Evolutionary conservation across 2,797 vertebrate genomes (phyloP), one percentile per base, ranked within the genome.

Genomic region (Babyrousa celebensis): DNA sequence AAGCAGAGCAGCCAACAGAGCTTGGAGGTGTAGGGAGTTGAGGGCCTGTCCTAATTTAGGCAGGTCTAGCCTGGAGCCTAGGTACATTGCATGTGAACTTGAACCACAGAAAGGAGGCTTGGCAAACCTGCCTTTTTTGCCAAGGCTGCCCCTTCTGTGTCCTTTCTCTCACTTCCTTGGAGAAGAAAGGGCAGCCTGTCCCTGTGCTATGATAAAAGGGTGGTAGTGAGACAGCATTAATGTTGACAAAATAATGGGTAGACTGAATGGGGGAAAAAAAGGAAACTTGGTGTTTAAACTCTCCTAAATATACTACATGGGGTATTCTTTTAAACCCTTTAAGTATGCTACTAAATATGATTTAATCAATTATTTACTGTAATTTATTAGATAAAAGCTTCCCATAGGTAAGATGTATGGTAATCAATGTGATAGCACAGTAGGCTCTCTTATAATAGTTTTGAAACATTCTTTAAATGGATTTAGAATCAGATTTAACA

Each of bases 21-120:
- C 7, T 5, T 32, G 5, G 18, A 2, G 18, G 12, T 1, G 10
- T 11, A 4, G 18, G 14, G 7, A 25, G 1, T 43, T 62, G 63
- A 25, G 77, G 32, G 56, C 36, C 36, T 16, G 17, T 12, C 6
- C 29, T 32, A 21, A 18, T 32, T 27, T 27, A 78, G n/a, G 17
- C 4, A 48, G 18, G 3, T 36, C 25, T 16, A 77, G 20, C 43
- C 43, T 56, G 27, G 15, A 48, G 43, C 29, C 27, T 17, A 48
- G 21, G 2, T 2, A 14, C 29, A 65, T 27, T 67, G 43, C 29
- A 29, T 5, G 9, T 16, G 43, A 67, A 11, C 17, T 36, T 56
- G 58, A 60, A 52, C 23, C 60, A 17, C 74, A 74, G 43, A 32
- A 21, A 67, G 7, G 20, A 9, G 6, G 29, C 20, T 20, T 11